Base-by-base conservation (phyloP, 2,797 vertebrate species). In the Buceros bicornis region DNA sequence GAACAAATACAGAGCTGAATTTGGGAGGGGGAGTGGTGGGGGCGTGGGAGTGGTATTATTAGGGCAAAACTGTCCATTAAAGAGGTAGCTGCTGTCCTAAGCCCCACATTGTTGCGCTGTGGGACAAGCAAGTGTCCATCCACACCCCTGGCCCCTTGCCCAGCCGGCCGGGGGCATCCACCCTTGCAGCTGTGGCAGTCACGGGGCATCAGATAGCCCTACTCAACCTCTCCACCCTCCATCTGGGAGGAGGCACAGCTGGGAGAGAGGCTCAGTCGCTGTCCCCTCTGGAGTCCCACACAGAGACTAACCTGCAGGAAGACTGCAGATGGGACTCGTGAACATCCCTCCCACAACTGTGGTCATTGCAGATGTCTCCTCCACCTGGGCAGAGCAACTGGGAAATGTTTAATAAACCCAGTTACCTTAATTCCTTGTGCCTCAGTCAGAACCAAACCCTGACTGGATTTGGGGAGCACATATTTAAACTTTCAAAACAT, bases 81-180 rank as follows among this genome's bases (percentile, higher is more conserved):
- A 77, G 22, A 80, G 18, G 31, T 12, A 87, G 26, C 28, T 81
- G 35, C 31, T 9, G 10, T 40, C 24, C 53, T 71, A 26, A 71
- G 28, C 15, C 15, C 7, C 12, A 24, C 0, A 0, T 25, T 62
- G 24, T 21, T 40, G 19, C 14, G 19, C 21, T 40, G 13, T 0
- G 0, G 35, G 20, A 7, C 37, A 24, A 5, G 22, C 8, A 71
- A 69, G 50, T 1, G 1, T 4, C 47, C 2, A 2, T 48, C 5
- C 8, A 11, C 16, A 61, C 7, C 54, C 20, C 42, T 12, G 28
- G 7, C 13, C 37, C 31, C 22, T 64, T 82, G 16, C 40, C 26
- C 8, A 35, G 37, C 11, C 37, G 22, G 7, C 0, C 0, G 7
- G 4, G 0, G 0, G 5, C 31, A n/a, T 57, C 31, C 61, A 89